Evolutionary conservation across 1,140 invertebrate species (phyloP), one percentile per base, ranked within the genome.

Genomic region (Dendrolimus kikuchii): DNA sequence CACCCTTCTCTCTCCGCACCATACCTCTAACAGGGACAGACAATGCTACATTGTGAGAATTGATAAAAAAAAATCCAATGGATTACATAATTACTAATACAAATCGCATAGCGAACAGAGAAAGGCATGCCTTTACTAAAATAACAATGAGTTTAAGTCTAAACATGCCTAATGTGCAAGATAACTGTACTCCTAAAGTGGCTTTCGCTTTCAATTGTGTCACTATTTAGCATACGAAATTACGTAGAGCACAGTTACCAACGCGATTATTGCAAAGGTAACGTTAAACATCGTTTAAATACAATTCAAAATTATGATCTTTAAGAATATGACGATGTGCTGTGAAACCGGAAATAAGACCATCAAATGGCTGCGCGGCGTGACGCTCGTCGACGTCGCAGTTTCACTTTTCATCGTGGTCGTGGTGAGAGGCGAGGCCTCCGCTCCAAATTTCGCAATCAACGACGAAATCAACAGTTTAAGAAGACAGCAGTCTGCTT

Each of bases 371-470:
- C 59, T 62, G 66, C 55, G 50, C 68, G 64, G 78, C 82, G 74
- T 80, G 76, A 81, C 78, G 71, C 56, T 63, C 60, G 72, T 64
- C 70, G 69, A 66, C 71, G 64, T 55, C 66, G 69, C 63, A 66
- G 82, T 86, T 86, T 86, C 82, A 86, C 82, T 86, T 86, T 86
- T 78, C 79, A 84, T 82, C 78, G 67, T 74, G 75, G 71, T 69
- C 73, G 60, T 67, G 68, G 82, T 82, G 82, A 86, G 82, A 86
- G 82, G 82, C 71, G 68, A 82, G 80, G 77, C 80, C 80, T 81
- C 78, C 64, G 60, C 59, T 59, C 76, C 68, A 72, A 77, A 82
- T 84, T 84, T 84, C 82, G 77, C 79, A 85, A 82, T 68, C 64
- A 59, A 52, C 64, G 59, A 70, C 78, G 55, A 80, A 75, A 71